Evolutionary conservation across 2,888 invertebrate genomes (phyloP).

Genomic region (Pomacea canaliculata): DNA sequence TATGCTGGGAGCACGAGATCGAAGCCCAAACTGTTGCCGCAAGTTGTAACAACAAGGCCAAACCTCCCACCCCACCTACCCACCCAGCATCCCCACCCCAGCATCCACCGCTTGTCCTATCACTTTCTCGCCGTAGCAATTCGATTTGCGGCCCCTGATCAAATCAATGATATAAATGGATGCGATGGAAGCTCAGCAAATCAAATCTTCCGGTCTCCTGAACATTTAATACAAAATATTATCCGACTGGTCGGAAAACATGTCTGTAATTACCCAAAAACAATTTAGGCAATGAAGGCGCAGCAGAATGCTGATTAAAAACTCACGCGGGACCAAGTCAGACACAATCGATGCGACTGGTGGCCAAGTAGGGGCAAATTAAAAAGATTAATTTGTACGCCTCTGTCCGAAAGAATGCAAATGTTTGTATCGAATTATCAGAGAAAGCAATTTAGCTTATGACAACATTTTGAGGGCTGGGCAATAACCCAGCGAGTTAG

Average conservation of each 20-base stretch:
- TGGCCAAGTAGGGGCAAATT: slow-evolving; percentile 7
- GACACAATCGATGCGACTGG: background rate
- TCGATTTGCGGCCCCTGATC: slow-evolving; percentile 23
- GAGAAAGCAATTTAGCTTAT: slow-evolving; percentile 14
- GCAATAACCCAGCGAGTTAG: slow-evolving; percentile 10
- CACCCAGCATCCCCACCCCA: background rate
- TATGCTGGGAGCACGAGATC: too few species aligned
- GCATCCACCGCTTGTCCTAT: background rate
- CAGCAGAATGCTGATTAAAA: slow-evolving; percentile 14
- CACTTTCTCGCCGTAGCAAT: background rate
- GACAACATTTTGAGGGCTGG: slow-evolving; percentile 8
- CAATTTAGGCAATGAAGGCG: slow-evolving; percentile 23
- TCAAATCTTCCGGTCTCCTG: slow-evolving; percentile 30
- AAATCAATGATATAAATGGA: slow-evolving; percentile 28
- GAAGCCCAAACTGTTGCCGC: too few species aligned
- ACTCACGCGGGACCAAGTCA: slow-evolving; percentile 15
- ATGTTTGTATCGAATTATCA: slow-evolving; percentile 10
- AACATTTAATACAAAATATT: slow-evolving; percentile 32
- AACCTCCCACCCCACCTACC: too few species aligned
- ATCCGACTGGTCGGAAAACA: slow-evolving; percentile 26
- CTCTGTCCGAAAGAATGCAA: slow-evolving; percentile 1
- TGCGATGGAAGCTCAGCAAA: slow-evolving; percentile 22
- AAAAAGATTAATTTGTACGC: background rate
- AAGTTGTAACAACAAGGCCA: too few species aligned
- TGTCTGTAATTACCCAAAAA: slow-evolving; percentile 18